Evolutionary conservation across 2,113 vertebrate genomes (phyloP), one percentile per base, ranked within the genome.

Genomic region (Tupaia chinensis): DNA sequence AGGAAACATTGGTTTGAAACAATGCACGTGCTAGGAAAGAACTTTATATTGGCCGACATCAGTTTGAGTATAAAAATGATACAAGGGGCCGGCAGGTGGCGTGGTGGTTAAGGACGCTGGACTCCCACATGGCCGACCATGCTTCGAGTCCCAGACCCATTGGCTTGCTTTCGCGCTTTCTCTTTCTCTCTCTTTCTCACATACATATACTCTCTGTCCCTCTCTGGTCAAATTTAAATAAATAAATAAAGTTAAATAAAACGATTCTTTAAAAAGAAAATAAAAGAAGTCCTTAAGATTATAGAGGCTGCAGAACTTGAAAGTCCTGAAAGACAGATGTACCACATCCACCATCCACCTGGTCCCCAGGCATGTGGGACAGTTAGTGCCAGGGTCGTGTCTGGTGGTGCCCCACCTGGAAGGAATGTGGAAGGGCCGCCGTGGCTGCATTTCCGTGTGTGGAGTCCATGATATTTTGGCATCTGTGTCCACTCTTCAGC

Each of bases 301-400:
- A 20, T 92, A 20, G 65, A 81, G 68, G 88, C 70, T 90, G 29
- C 8, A 23, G 14, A 17, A 54, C 14, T 25, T 56, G 56, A 77
- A 63, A 78, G 44, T 66, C 78, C 56, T 78, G 15, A 25, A 73
- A 11, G 44, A 16, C 0, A 70, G 23, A 25, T 22, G 0, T 23
- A 29, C 14, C n/a, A 1, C 15, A 3, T 63, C 16, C 5, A 2
- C 17, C 20, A 4, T 14, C 2, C 76, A 11, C 22, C 23, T 58
- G 61, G 60, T 16, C n/a, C 16, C n/a, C 15, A 19, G 76, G 85
- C 34, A 5, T 61, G 2, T 0, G 9, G 56, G 65, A 12, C n/a
- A 25, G 9, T 60, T 5, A 5, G 15, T 16, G 7, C 12, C 17
- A 34, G 10, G 70, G 29, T 8, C 4, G 0, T 1, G 1, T 34